Percentiles rank a stretch among this genome's conserved stretches.
phyloP scores from a whole-genome alignment of 2,113 vertebrate species.

The Triplophysa dalaica region DNA sequence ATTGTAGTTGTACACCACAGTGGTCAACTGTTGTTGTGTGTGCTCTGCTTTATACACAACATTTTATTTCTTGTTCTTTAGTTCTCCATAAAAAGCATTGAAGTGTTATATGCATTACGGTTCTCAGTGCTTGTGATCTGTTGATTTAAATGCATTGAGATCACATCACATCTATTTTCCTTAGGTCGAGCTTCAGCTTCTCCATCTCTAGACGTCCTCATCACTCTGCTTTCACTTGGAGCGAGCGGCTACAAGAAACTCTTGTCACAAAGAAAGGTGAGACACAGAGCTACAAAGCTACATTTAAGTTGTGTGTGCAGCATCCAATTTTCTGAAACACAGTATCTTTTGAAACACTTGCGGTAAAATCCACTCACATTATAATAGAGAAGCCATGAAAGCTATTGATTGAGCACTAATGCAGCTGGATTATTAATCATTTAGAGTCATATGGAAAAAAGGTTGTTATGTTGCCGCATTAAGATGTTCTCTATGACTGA shows the following conservation, averaged over 20 bases:
- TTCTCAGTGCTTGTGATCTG: not conserved
- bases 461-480: not conserved
- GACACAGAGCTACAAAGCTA: not conserved
- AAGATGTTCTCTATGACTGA: not conserved
- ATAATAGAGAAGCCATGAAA: not conserved
- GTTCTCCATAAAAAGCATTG: not conserved
- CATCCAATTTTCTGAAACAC: not conserved
- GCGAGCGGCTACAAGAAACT: conserved; percentile 89
- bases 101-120: no score
- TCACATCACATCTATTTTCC: not conserved
- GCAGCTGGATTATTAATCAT: conserved; percentile 25
- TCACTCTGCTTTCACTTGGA: conserved; percentile 91
- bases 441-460: not conserved
- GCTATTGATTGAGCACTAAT: conserved; percentile 22
- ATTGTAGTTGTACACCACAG: no score
- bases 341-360: no score
- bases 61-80: not conserved
- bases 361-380: no score
- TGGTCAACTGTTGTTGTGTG: no score
- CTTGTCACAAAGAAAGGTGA: conserved; percentile 92
- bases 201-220: conserved; percentile 92
- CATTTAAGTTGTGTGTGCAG: not conserved
- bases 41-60: no score
- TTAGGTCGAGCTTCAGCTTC: conserved; percentile 93
- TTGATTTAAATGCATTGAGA: not conserved